Conservation (phyloP, 2,113 vertebrate species). For the Cryptotis parvus region DNA sequence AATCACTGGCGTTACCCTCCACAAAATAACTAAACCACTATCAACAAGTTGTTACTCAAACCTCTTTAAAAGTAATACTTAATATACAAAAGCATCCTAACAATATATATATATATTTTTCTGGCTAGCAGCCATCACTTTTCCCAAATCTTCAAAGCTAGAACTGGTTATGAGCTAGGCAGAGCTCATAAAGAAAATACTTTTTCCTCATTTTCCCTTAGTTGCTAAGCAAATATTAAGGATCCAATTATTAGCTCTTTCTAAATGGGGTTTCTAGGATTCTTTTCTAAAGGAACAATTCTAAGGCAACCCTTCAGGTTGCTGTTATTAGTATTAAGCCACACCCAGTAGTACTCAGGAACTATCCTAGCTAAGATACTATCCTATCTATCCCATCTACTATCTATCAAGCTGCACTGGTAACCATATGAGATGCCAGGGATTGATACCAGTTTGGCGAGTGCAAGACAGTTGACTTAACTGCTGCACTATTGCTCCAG, state of each 20-base stretch:
- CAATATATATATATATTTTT: not conserved
- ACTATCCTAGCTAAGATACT: too few species aligned
- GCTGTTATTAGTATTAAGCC: too few species aligned
- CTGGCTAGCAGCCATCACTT: not conserved
- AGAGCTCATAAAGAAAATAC: not conserved
- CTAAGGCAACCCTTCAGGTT: not conserved
- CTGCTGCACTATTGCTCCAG: too few species aligned
- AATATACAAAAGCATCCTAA: too few species aligned
- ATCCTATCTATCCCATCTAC: too few species aligned
- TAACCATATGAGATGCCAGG: too few species aligned
- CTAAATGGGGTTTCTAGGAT: not conserved
- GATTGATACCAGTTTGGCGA: too few species aligned
- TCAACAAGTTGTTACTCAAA: not conserved
- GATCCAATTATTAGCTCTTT: not conserved
- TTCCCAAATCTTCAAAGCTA: not conserved
- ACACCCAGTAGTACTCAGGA: too few species aligned
- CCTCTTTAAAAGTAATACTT: not conserved
- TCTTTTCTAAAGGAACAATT: not conserved
- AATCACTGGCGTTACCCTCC: not conserved
- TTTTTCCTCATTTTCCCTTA: not conserved
- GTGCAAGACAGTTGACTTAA: too few species aligned
- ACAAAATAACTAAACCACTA: not conserved
- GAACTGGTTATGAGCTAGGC: not conserved
- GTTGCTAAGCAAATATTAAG: not conserved
- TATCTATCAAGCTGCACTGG: too few species aligned